Base-by-base conservation (phyloP, 1,140 invertebrate species). In the Brachionus koreanus region DNA sequence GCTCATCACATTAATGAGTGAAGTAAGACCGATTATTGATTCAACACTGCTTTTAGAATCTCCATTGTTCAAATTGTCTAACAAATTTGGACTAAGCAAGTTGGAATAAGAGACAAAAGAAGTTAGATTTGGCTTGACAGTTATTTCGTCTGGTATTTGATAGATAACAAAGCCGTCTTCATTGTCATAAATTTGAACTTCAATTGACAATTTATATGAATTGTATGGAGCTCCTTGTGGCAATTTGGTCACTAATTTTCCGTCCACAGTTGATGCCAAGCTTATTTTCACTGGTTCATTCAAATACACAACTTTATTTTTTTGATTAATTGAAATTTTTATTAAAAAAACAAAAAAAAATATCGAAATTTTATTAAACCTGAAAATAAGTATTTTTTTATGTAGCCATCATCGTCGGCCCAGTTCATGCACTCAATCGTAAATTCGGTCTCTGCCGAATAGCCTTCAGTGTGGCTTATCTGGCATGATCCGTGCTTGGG, bases 131-230 rank as follows among this genome's bases (percentile, higher is more conserved):
- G 72, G 39, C 25, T 13, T 75, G 13, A 75, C 72, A 23, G 37
- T 75, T 52, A 75, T n/a, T 13, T 75, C 39, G 29, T 43, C 16
- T 13, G 72, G 72, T 23, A 75, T 37, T 43, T 43, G 19, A 42
- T 46, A 75, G 5, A 52, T 75, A n/a, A 42, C 46, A 43, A 29
- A 75, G 3, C 39, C 72, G 19, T 52, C 72, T 23, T 75, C 72
- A 42, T 75, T 75, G 37, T 75, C 72, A 75, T 46, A 75, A 0
- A 75, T 52, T 43, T 75, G 39, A 29, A 75, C 72, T 23, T 46
- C 39, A 7, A 75, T 75, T 13, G 39, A 52, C 13, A 75, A 52
- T 13, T 52, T 75, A 35, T 75, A 46, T 7, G 72, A 75, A 42
- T 75, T 52, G 39, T 75, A 75, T 7, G 16, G 1, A 46, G 72